A percentile compares a stretch with the other conserved stretches of the same genome.
Evolutionary conservation across 2,113 vertebrate genomes (phyloP).

Genomic region (Hylia prasina): DNA sequence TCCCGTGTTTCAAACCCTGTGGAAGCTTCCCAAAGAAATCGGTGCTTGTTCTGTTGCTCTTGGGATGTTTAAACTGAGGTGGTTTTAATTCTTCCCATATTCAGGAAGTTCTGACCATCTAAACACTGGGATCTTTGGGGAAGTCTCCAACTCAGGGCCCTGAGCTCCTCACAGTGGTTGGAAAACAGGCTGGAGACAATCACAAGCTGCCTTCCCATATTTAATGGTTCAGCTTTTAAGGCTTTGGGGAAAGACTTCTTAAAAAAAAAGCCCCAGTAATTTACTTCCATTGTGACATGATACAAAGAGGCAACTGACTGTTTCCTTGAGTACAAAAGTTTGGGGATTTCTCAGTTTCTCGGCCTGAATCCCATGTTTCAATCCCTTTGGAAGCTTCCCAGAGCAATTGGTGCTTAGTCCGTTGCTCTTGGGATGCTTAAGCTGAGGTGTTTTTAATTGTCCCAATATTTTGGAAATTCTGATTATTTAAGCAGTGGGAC

Average conservation of each 20-base stretch:
- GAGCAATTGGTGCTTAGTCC: not conserved
- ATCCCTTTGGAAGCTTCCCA: not conserved
- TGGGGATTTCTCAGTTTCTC: not conserved
- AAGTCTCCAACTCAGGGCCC: no score
- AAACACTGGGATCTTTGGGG: no score
- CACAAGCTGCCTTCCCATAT: rapidly evolving
- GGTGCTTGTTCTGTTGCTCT: no score
- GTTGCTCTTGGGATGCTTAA: rapidly evolving
- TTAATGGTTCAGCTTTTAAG: not conserved
- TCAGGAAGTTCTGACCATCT: no score
- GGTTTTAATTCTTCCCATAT: no score
- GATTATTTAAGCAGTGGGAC: not conserved
- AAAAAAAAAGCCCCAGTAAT: no score
- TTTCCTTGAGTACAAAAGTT: not conserved
- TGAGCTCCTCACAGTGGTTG: no score
- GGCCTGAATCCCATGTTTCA: not conserved
- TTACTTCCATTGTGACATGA: rapidly evolving
- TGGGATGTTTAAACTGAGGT: no score
- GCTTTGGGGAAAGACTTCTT: not conserved
- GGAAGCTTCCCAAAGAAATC: not conserved
- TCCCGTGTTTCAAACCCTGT: not conserved
- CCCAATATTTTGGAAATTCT: not conserved
- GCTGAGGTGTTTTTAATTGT: not conserved
- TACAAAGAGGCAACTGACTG: not conserved
- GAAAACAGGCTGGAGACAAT: no score